These are phyloP conservation scores for Lontra canadensis DNA, from an alignment of 2,113 vertebrate species.

Conservation along the genomic window DNA sequence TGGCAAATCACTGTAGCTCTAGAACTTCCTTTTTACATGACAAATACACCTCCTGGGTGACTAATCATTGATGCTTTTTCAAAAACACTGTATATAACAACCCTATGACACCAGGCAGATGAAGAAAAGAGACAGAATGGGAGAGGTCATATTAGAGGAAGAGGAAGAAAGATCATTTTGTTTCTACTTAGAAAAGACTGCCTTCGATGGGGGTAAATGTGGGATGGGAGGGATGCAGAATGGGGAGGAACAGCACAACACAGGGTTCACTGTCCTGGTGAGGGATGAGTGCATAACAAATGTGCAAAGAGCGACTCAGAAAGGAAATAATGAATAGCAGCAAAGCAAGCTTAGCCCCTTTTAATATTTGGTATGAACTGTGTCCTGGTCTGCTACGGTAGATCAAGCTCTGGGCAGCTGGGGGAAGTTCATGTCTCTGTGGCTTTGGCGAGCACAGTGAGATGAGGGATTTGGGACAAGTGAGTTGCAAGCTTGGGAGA, in stretches of 20 bases:
- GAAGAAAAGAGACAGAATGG: background rate
- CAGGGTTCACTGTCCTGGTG: background rate
- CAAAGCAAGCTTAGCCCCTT: background rate
- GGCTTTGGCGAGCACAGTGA: background rate
- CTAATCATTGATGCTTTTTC: slow-evolving; percentile 7
- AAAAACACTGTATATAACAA: background rate
- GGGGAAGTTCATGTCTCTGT: background rate
- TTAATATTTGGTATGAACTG: background rate
- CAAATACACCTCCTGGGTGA: background rate
- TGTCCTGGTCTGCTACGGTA: background rate
- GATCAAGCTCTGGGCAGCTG: background rate
- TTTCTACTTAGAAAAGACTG: background rate
- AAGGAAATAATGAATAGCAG: background rate
- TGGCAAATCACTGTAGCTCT: background rate
- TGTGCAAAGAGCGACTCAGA: background rate
- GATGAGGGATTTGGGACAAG: background rate
- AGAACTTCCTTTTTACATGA: background rate
- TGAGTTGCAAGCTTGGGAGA: background rate
- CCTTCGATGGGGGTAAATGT: background rate
- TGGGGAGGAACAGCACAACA: background rate
- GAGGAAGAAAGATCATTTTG: background rate
- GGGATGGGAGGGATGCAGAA: background rate
- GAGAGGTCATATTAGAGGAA: background rate
- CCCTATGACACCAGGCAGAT: background rate
- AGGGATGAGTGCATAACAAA: background rate